Evolutionary conservation across 2,113 vertebrate species (phyloP).

Genomic region (Pica pica): DNA sequence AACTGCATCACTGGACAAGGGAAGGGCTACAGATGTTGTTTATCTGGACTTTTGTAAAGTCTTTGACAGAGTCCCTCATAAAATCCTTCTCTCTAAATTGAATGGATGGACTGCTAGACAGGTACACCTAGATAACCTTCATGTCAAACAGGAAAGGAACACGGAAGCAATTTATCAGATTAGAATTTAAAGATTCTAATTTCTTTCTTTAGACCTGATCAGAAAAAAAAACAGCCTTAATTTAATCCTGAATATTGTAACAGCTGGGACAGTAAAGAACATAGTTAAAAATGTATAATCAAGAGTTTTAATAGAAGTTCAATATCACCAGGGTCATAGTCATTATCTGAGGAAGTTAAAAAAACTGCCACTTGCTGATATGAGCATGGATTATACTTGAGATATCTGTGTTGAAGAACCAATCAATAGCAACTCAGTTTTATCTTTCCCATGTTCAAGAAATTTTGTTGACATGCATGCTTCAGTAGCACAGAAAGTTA

Average conservation of each 20-base stretch:
- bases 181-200: background rate
- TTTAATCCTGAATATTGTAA: background rate
- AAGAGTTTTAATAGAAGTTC: background rate
- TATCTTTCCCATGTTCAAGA: slow-evolving; percentile 48
- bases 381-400: slow-evolving; percentile 18
- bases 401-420: slow-evolving; percentile 26
- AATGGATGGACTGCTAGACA: background rate
- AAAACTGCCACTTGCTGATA: slow-evolving; percentile 18
- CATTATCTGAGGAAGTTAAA: slow-evolving; percentile 1
- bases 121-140: background rate
- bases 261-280: background rate
- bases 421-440: slow-evolving; percentile 61
- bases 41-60: background rate
- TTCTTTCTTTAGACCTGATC: background rate
- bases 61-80: background rate
- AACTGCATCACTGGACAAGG: background rate
- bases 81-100: background rate
- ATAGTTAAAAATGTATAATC: background rate
- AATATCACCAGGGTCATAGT: slow-evolving; percentile 19
- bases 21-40: background rate
- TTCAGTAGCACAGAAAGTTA: slow-evolving; percentile 66
- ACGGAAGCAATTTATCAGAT: background rate
- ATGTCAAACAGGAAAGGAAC: background rate
- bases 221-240: background rate
- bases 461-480: slow-evolving; percentile 58